A percentile compares a stretch with the other conserved stretches of the same genome.
These are phyloP conservation scores for Clarias fuscus DNA, from an alignment of 2,797 vertebrate species.

Conservation along the genomic window DNA sequence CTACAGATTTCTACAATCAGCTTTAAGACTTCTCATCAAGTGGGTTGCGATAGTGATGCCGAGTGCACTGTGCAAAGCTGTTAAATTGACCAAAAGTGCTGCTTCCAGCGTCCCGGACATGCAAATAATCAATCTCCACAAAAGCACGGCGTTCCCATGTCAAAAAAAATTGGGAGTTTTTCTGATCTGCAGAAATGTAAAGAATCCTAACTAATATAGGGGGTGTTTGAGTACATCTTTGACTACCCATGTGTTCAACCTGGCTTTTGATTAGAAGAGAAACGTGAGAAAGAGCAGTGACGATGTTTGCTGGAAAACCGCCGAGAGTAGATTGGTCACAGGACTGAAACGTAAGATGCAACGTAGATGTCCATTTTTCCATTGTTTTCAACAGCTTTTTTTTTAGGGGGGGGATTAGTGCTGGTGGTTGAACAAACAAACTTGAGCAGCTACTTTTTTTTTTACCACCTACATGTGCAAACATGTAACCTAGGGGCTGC, in stretches of 20 bases:
- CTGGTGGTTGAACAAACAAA: neutral
- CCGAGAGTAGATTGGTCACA: neutral
- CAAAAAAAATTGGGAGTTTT: constrained; percentile 47
- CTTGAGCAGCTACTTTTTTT: neutral
- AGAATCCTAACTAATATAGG: constrained; percentile 14
- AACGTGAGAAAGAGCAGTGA: neutral
- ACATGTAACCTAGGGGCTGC: constrained; percentile 3
- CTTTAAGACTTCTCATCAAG: neutral
- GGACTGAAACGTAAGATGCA: neutral
- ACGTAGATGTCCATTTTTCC: neutral
- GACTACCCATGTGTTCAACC: neutral
- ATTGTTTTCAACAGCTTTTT: neutral
- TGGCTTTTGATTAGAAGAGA: neutral
- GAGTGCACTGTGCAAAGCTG: constrained; percentile 37
- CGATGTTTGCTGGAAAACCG: neutral
- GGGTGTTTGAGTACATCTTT: constrained; percentile 28
- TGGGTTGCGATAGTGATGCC: constrained; percentile 11
- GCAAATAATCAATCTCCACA: constrained; percentile 63
- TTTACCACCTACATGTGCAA: constrained; percentile 36
- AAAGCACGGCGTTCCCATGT: constrained; percentile 59
- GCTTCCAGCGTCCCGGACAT: constrained; percentile 58
- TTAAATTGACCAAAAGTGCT: constrained; percentile 42
- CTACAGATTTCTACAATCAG: too few relatives aligned
- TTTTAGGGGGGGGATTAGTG: too few relatives aligned
- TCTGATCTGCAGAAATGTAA: constrained; percentile 41